Evolutionary conservation across 2,113 vertebrate genomes (phyloP).

Genomic region (Lota lota): DNA sequence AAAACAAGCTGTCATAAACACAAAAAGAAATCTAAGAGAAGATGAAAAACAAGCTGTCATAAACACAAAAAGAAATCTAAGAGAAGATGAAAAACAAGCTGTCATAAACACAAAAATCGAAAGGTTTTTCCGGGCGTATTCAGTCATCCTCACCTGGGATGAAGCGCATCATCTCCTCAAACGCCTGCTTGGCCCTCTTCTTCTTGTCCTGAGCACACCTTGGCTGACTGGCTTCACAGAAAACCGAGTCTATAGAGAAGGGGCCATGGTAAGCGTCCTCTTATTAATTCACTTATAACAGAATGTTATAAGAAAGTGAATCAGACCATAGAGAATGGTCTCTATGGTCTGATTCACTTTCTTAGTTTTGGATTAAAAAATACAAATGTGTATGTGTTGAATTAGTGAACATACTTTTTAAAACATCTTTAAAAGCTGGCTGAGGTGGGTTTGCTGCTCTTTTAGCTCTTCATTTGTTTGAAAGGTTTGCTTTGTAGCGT

Average conservation of each 20-base stretch:
- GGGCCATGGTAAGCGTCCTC: too few species aligned
- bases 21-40: background rate
- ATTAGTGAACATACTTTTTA: too few species aligned
- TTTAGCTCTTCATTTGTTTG: too few species aligned
- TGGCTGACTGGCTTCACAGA: slow-evolving; percentile 88
- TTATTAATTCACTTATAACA: too few species aligned
- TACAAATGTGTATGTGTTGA: too few species aligned
- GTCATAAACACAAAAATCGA: background rate
- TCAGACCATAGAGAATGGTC: too few species aligned
- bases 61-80: background rate
- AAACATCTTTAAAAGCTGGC: too few species aligned
- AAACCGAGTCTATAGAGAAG: slow-evolving; percentile 81
- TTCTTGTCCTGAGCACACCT: slow-evolving; percentile 84
- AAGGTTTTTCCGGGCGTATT: too few species aligned
- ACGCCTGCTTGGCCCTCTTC: slow-evolving; percentile 87
- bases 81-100: background rate
- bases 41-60: background rate
- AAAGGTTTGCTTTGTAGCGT: background rate
- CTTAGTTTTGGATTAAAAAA: too few species aligned
- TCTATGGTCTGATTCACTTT: too few species aligned
- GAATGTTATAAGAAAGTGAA: too few species aligned
- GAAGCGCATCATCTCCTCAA: slow-evolving; percentile 93
- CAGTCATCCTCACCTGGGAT: slow-evolving; percentile 82
- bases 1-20: background rate
- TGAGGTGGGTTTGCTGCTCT: too few species aligned